These are phyloP conservation scores for Sebastes fasciatus DNA, from an alignment of 2,113 vertebrate genomes.

Conservation along the genomic window DNA sequence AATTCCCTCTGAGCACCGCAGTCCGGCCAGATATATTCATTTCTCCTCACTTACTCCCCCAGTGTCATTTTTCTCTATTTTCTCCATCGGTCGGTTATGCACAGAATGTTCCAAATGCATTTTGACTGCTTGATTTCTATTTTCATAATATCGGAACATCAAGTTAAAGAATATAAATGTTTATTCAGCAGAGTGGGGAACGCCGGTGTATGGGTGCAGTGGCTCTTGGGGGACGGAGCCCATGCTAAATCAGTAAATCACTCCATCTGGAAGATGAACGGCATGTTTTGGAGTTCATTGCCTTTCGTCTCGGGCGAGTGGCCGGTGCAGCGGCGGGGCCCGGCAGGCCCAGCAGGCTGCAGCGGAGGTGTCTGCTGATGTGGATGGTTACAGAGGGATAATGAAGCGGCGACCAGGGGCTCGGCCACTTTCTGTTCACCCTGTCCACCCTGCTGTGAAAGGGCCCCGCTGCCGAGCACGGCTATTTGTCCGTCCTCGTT, in stretches of 20 bases:
- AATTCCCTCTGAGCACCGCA: slow-evolving; percentile 69
- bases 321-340: slow-evolving; percentile 59
- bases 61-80: slow-evolving; percentile 83
- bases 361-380: slow-evolving; percentile 67
- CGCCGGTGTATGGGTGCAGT: slow-evolving; percentile 46
- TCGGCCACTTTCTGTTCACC: slow-evolving; percentile 48
- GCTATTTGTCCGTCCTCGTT: slow-evolving; percentile 32
- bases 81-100: slow-evolving; percentile 69
- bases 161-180: slow-evolving; percentile 83
- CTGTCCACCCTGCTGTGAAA: slow-evolving; percentile 55
- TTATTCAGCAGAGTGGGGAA: slow-evolving; percentile 75
- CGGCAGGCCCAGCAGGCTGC: slow-evolving; percentile 65
- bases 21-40: slow-evolving; percentile 78
- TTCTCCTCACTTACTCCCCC: slow-evolving; percentile 68
- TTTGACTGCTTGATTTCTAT: slow-evolving; percentile 80
- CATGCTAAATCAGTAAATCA: slow-evolving; percentile 81
- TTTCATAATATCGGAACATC: slow-evolving; percentile 80
- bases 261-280: slow-evolving; percentile 83
- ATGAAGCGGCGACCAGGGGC: slow-evolving; percentile 72
- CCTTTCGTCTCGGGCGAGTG: slow-evolving; percentile 79
- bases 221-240: slow-evolving; percentile 68
- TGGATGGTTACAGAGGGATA: slow-evolving; percentile 76
- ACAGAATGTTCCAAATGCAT: slow-evolving; percentile 75
- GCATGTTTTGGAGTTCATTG: slow-evolving; percentile 82
- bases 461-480: slow-evolving; percentile 39